Percentiles rank a stretch among this genome's conserved stretches.
Evolutionary conservation across 2,797 vertebrate genomes (phyloP).

Genomic region (Poecilia wingei): DNA sequence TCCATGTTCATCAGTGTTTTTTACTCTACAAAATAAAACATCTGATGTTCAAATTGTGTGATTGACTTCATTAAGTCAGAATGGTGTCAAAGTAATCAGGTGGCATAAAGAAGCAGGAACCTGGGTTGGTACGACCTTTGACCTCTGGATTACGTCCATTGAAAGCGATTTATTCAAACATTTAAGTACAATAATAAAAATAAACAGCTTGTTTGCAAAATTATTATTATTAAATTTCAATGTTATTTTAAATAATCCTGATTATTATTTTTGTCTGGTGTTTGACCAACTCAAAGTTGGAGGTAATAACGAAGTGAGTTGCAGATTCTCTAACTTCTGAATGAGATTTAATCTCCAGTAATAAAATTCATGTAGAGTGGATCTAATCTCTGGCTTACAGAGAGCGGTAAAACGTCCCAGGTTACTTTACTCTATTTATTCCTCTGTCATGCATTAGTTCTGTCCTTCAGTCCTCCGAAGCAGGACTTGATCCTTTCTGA

Average conservation of each 20-base stretch:
- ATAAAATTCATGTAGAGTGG: constrained; percentile 53
- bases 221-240: background rate
- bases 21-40: too few relatives aligned
- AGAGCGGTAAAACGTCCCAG: constrained; percentile 49
- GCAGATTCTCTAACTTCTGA: constrained; percentile 41
- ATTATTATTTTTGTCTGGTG: background rate
- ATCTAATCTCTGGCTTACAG: constrained; percentile 62
- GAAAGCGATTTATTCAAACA: too few relatives aligned
- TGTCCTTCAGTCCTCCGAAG: constrained; percentile 51
- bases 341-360: constrained; percentile 60
- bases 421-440: constrained; percentile 67
- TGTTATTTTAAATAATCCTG: background rate
- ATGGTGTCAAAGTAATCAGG: too few relatives aligned
- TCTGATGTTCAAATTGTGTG: too few relatives aligned
- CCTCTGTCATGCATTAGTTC: constrained; percentile 44
- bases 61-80: too few relatives aligned
- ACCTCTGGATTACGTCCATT: too few relatives aligned
- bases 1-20: background rate
- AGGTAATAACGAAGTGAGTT: constrained; percentile 22
- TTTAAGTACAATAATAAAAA: too few relatives aligned
- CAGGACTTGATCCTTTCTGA: constrained; percentile 56
- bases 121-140: too few relatives aligned
- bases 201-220: background rate
- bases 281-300: background rate
- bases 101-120: too few relatives aligned